Evolutionary conservation across 2,113 vertebrate genomes (phyloP), one percentile per base, ranked within the genome.

Genomic region (Nettapus auritus): DNA sequence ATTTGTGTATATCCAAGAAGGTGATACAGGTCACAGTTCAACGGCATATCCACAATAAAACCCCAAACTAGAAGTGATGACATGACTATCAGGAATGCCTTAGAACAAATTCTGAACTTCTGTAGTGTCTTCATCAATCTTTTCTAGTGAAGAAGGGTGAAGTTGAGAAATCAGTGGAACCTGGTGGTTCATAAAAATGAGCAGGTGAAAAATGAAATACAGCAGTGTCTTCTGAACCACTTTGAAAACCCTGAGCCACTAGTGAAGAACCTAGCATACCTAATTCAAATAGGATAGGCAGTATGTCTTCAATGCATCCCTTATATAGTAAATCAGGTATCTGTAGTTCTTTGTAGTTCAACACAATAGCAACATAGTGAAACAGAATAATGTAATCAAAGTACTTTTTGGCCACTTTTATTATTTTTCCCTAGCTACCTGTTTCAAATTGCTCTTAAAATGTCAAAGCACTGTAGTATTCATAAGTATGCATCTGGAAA

Each of bases 401-500:
- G 73, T 50, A 59, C 38, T 80, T 2, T 82, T 73, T 93, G 68
- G 55, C 63, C 68, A 38, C 34, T 60, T 85, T 11, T 40, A 0
- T 83, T 88, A 29, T 91, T 96, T 80, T 89, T 82, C 22, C 23
- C 19, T 87, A 67, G 14, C 67, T 82, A 69, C 82, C 67, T 77
- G 60, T 70, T 85, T 67, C 46, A 77, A 74, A 67, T 76, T 74
- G 46, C 40, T 94, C 4, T 20, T 93, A 55, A 89, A 91, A 80
- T 0, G 9, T 80, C 71, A 74, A 77, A 88, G 22, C 75, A 28
- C 13, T 33, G 79, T 88, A 80, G 50, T 31, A 38, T 40, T 88
- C 29, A 3, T 74, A 86, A 87, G 82, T 73, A 40, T 89, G 44
- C 60, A 81, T 74, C 19, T 93, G 82, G 79, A 97, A 95, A 96